A percentile compares a stretch with the other conserved stretches of the same genome.
Conservation (phyloP, 2,113 vertebrate genomes). For the Phrynosoma platyrhinos region DNA sequence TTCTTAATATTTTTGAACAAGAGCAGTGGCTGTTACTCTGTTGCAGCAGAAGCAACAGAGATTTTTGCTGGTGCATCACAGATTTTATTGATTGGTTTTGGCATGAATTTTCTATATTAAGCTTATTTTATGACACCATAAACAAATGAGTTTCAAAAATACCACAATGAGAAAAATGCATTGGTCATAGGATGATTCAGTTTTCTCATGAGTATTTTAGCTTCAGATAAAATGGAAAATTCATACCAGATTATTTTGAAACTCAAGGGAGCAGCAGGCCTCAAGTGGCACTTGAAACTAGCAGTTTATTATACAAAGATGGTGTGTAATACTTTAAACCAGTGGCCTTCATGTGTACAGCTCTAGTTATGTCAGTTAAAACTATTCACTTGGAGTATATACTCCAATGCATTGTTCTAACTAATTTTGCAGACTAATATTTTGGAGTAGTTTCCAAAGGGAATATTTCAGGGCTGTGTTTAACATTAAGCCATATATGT, state of each 20-base stretch:
- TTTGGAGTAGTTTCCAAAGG: too few relatives aligned
- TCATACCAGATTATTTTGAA: neutral
- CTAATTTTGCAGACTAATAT: neutral
- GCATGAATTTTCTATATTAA: neutral
- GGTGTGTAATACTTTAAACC: neutral
- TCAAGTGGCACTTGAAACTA: neutral
- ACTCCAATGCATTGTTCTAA: neutral
- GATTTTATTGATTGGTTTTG: neutral
- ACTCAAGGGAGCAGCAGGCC: neutral
- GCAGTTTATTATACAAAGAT: neutral
- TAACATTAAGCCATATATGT: constrained; percentile 27
- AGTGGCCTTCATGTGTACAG: too few relatives aligned
- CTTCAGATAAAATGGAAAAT: rapidly evolving
- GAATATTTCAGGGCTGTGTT: neutral
- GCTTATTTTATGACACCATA: neutral
- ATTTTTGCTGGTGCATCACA: neutral
- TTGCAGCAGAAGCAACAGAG: neutral
- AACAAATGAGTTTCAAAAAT: neutral
- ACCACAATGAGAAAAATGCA: neutral
- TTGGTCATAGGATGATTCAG: neutral
- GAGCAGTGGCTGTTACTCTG: neutral
- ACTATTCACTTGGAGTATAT: neutral
- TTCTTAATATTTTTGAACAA: neutral
- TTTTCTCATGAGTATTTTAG: neutral
- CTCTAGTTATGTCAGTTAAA: neutral